These are phyloP conservation scores for Calyptommatus sinebrachiatus DNA, from an alignment of 2,113 vertebrate genomes.

Conservation along the genomic window DNA sequence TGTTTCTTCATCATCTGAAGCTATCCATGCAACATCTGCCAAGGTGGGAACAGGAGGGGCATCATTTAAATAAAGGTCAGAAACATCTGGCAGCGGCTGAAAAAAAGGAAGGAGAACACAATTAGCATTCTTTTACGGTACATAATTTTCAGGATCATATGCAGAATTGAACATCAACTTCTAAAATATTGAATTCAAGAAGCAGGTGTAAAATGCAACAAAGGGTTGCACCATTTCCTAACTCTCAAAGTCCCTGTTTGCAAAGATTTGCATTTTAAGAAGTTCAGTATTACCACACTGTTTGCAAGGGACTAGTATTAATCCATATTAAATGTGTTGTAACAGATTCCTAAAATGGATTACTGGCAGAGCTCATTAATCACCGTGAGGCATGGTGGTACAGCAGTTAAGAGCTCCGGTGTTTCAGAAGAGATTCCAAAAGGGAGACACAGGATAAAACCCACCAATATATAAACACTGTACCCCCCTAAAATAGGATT, in stretches of 20 bases:
- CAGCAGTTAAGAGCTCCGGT: no score
- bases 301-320: no score
- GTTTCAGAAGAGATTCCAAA: no score
- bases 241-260: neutral
- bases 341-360: no score
- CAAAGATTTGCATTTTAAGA: neutral
- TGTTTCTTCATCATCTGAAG: slow-evolving; percentile 93
- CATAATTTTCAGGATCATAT: neutral
- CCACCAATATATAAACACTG: no score
- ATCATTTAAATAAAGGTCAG: slow-evolving; percentile 77
- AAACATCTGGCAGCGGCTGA: slow-evolving; percentile 85
- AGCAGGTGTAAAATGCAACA: neutral
- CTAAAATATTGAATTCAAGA: fast-evolving
- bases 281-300: no score
- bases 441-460: no score
- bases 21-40: slow-evolving; percentile 98
- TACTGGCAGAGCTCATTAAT: no score
- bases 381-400: no score
- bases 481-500: no score
- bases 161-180: fast-evolving
- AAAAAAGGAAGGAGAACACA: fast-evolving
- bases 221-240: neutral
- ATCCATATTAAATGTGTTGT: no score
- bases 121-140: fast-evolving
- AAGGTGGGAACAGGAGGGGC: slow-evolving; percentile 89